Evolutionary conservation across 2,113 vertebrate genomes (phyloP).

Genomic region (Pseudonaja textilis): DNA sequence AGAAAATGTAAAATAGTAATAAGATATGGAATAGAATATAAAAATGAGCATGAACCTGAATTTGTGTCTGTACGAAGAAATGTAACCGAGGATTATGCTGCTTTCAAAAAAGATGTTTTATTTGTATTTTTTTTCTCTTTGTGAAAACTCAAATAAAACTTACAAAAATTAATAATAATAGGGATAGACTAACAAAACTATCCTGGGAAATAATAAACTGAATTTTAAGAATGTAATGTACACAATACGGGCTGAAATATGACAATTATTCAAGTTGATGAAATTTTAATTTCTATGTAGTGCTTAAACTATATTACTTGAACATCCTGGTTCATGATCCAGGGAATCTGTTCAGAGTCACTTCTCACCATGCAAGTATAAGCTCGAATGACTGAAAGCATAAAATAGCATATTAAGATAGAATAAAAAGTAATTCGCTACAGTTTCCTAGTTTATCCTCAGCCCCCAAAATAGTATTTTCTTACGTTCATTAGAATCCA

Average conservation of each 20-base stretch:
- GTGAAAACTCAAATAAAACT: no score
- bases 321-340: background rate
- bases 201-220: background rate
- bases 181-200: background rate
- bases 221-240: background rate
- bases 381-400: rapidly evolving
- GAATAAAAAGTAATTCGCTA: background rate
- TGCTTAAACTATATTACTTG: background rate
- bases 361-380: background rate
- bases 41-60: no score
- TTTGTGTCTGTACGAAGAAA: no score
- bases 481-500: background rate
- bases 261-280: background rate
- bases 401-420: background rate
- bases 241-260: background rate
- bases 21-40: no score
- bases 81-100: no score
- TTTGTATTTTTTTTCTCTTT: no score
- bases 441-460: background rate
- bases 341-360: background rate
- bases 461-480: background rate
- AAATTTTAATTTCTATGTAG: background rate
- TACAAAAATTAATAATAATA: no score
- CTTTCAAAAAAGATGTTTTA: no score
- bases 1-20: no score